Conservation (phyloP, 53 echinoderm and acorn worm species). For the Echinometra lucunter region DNA sequence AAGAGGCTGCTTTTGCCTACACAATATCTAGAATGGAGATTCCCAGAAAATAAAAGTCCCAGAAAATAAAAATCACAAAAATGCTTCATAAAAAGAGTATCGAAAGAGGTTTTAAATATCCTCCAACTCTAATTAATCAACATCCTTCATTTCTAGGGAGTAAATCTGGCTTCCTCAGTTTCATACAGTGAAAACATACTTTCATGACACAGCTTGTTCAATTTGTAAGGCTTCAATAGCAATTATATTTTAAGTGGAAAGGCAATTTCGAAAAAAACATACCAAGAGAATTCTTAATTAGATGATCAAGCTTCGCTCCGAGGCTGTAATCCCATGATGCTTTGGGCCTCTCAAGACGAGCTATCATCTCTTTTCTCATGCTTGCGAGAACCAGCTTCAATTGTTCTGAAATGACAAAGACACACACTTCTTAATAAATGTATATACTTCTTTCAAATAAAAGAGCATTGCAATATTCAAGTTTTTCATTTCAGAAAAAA, state of each 20-base stretch:
- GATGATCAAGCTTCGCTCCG: slow-evolving; percentile 77
- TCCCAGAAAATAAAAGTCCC: too few species aligned
- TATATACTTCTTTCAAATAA: not conserved
- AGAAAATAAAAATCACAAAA: too few species aligned
- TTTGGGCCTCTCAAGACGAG: slow-evolving; percentile 46
- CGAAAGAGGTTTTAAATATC: too few species aligned
- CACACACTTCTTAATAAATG: not conserved
- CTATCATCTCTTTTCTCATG: slow-evolving; percentile 54
- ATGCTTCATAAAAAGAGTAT: too few species aligned
- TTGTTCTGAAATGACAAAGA: slow-evolving; percentile 46
- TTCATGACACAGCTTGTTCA: not conserved
- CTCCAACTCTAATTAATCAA: too few species aligned
- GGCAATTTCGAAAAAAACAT: slow-evolving; percentile 22
- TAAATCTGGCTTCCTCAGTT: not conserved
- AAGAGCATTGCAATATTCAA: not conserved
- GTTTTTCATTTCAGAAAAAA: too few species aligned
- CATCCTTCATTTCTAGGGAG: not conserved
- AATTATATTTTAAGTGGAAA: not conserved
- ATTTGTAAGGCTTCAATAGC: not conserved
- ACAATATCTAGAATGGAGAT: too few species aligned
- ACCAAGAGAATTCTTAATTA: slow-evolving; percentile 87
- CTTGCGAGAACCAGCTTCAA: slow-evolving; percentile 13
- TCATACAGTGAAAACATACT: not conserved
- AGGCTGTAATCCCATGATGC: slow-evolving; percentile 71
- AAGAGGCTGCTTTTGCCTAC: too few species aligned